Conservation (phyloP, 2,113 vertebrate species). For the Myodes glareolus region DNA sequence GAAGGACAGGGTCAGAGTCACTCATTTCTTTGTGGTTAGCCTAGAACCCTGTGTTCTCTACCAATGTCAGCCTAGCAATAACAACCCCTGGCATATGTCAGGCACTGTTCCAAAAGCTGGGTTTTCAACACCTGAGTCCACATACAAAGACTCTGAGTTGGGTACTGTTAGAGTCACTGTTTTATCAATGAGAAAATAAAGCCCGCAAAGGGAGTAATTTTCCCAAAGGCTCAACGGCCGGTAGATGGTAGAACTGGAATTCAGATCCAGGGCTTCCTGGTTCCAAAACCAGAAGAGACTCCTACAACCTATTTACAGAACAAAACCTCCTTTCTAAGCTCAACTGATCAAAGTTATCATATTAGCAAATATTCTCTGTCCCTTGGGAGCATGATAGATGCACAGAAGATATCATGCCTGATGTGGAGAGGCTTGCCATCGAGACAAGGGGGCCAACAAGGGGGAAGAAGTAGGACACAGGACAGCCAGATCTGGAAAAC, state of each 20-base stretch:
- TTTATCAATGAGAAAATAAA: not conserved
- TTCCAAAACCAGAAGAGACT: not conserved
- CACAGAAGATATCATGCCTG: not conserved
- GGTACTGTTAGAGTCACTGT: not conserved
- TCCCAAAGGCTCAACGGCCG: not conserved
- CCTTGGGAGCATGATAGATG: not conserved
- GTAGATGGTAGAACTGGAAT: not conserved
- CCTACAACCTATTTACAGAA: not conserved
- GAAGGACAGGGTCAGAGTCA: not conserved
- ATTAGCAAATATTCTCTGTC: not conserved
- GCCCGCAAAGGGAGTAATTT: not conserved
- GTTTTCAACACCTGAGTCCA: not conserved
- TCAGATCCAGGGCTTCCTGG: not conserved
- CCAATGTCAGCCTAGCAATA: not conserved
- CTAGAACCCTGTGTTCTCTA: not conserved
- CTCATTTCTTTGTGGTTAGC: not conserved
- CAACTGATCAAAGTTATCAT: not conserved
- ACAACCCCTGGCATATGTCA: not conserved
- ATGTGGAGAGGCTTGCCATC: not conserved
- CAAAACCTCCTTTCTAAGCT: not conserved
- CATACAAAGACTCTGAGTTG: not conserved
- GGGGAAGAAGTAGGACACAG: not conserved
- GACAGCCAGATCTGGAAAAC: not conserved
- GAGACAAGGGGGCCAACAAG: constrained; percentile 44
- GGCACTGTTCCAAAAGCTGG: not conserved